Evolutionary conservation across 2,797 vertebrate genomes (phyloP).

Genomic region (Gadopsis bispinosus): DNA sequence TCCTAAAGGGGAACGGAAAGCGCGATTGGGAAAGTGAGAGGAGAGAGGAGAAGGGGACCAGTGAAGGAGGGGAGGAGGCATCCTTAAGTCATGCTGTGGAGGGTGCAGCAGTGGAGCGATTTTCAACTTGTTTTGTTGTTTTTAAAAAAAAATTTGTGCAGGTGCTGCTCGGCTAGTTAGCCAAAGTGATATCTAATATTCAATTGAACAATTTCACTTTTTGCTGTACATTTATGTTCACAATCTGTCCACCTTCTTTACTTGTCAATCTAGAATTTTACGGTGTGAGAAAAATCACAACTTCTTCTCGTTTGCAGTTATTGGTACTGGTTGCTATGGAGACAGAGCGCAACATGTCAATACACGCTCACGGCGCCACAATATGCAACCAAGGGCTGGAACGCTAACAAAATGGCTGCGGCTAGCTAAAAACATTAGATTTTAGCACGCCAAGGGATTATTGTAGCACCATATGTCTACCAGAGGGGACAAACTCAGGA

Average conservation of each 20-base stretch:
- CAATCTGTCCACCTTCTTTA: background rate
- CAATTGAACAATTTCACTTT: slow-evolving; percentile 14
- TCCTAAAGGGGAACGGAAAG: slow-evolving; percentile 29
- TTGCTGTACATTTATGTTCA: background rate
- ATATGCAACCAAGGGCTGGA: too few relatives aligned
- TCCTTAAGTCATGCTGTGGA: slow-evolving; percentile 65
- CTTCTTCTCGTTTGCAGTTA: background rate
- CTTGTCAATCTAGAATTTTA: background rate
- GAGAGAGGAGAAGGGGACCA: slow-evolving; percentile 14
- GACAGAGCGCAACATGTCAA: too few relatives aligned
- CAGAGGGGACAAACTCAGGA: too few relatives aligned
- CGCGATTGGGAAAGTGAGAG: slow-evolving; percentile 8
- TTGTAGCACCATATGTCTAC: too few relatives aligned
- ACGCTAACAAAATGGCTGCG: too few relatives aligned
- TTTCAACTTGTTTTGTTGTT: slow-evolving; percentile 29
- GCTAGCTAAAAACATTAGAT: too few relatives aligned
- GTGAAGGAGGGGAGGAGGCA: slow-evolving; percentile 34
- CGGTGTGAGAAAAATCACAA: background rate
- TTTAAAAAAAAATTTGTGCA: background rate
- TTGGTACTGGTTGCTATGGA: background rate
- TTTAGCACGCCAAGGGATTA: too few relatives aligned
- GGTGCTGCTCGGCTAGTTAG: slow-evolving; percentile 26
- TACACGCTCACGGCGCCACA: too few relatives aligned
- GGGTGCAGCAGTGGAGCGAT: slow-evolving; percentile 73
- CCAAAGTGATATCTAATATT: slow-evolving; percentile 20